phyloP scores from a whole-genome alignment of 2,113 vertebrate species.

The Thunnus thynnus region DNA sequence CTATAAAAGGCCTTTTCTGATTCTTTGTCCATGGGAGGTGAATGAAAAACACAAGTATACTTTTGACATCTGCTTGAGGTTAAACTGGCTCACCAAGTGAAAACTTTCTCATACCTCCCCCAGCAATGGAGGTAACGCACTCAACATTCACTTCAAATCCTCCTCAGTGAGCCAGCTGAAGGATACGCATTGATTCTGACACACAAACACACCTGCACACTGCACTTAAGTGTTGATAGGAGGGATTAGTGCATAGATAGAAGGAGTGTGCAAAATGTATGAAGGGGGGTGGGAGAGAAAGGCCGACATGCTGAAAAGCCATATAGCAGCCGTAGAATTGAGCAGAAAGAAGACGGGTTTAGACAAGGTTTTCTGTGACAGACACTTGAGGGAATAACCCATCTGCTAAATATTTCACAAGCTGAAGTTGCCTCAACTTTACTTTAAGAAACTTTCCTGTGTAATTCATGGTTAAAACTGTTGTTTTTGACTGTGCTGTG shows the following conservation, averaged over 20 bases:
- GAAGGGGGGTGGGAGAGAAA: background rate
- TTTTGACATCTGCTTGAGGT: background rate
- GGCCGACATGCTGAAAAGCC: slow-evolving; percentile 20
- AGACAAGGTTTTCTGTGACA: slow-evolving; percentile 53
- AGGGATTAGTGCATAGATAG: slow-evolving; percentile 8
- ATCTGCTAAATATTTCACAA: slow-evolving; percentile 64
- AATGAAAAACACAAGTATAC: background rate
- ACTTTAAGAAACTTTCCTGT: slow-evolving; percentile 39
- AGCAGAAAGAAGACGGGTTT: slow-evolving; percentile 42
- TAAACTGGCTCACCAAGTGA: background rate
- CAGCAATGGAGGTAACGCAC: background rate
- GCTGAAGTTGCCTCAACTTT: slow-evolving; percentile 48
- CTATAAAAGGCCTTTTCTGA: too few species aligned
- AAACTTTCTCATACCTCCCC: slow-evolving; percentile 1
- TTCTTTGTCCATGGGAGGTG: too few species aligned
- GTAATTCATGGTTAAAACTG: background rate
- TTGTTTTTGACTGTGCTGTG: background rate
- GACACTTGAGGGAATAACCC: slow-evolving; percentile 64
- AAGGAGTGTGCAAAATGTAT: slow-evolving; percentile 8
- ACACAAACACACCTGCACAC: slow-evolving; percentile 17
- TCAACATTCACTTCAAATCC: slow-evolving; percentile 25
- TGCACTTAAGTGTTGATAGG: slow-evolving; percentile 6
- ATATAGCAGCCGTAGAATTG: slow-evolving; percentile 35
- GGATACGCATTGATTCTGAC: slow-evolving; percentile 40
- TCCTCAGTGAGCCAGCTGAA: slow-evolving; percentile 24